phyloP scores from a whole-genome alignment of 2,113 vertebrate species.

The Pterocles orientalis region DNA sequence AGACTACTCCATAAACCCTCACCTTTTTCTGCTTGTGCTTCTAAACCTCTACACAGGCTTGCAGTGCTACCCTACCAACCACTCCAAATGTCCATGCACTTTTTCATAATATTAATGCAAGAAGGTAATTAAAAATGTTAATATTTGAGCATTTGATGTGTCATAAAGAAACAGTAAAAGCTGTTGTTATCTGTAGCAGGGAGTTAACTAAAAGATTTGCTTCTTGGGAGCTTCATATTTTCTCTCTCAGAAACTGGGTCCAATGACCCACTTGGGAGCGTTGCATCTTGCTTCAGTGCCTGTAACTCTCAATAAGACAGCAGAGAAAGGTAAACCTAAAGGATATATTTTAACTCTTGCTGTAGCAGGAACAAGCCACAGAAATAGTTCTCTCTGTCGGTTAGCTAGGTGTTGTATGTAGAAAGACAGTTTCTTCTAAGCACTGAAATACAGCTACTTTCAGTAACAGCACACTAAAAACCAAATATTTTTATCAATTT shows the following conservation, averaged over 20 bases:
- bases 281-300: background rate
- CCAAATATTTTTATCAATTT: background rate
- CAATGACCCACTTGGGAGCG: fast-evolving
- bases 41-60: background rate
- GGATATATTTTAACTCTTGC: background rate
- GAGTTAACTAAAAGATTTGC: background rate
- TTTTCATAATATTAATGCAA: background rate
- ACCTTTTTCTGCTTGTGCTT: background rate
- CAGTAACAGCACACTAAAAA: background rate
- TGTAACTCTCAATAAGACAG: background rate
- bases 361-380: background rate
- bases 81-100: background rate
- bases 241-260: background rate
- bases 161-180: background rate
- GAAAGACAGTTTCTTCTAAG: background rate
- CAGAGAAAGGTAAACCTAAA: background rate
- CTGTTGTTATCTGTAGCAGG: background rate
- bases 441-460: background rate
- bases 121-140: background rate
- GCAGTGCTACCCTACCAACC: background rate
- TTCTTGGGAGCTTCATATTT: background rate
- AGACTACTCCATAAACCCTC: background rate
- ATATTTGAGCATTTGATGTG: background rate
- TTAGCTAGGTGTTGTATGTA: background rate
- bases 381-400: background rate